Percentiles rank a stretch among this genome's conserved stretches.
phyloP scores from a whole-genome alignment of 2,888 invertebrate genomes.

The Strigamia transsilvanica region DNA sequence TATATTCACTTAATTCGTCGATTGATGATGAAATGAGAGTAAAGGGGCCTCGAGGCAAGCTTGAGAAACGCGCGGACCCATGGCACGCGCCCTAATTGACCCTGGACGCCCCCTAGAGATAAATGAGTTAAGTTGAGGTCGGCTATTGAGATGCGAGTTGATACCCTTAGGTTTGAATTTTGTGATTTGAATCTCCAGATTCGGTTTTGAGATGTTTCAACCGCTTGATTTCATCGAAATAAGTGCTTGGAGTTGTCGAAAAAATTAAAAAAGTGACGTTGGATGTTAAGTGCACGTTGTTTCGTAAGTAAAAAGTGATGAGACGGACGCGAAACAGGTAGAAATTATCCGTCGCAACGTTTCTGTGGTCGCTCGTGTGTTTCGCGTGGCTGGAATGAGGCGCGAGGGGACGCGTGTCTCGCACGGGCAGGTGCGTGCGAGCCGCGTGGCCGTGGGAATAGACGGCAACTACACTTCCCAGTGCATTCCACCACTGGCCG shows the following conservation, averaged over 20 bases:
- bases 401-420: constrained; percentile 60
- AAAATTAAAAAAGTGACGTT: too few relatives aligned
- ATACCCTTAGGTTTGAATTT: too few relatives aligned
- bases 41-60: not conserved
- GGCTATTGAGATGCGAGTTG: not conserved
- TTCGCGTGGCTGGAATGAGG: constrained; percentile 59
- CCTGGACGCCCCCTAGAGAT: constrained; percentile 9
- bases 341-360: not conserved
- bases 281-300: too few relatives aligned
- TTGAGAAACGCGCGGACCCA: not conserved
- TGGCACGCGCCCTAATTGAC: constrained; percentile 39
- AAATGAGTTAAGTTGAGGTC: constrained; percentile 21
- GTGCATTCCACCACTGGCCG: constrained; percentile 32
- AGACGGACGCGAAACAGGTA: not conserved
- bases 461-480: constrained; percentile 61
- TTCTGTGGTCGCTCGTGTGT: constrained; percentile 33
- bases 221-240: not conserved
- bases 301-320: not conserved
- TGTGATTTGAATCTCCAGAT: too few relatives aligned
- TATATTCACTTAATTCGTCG: too few relatives aligned
- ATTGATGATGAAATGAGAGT: not conserved
- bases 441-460: constrained; percentile 60
- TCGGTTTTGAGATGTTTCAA: too few relatives aligned
- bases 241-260: too few relatives aligned
- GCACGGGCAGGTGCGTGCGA: constrained; percentile 69